phyloP scores from a whole-genome alignment of 2,113 vertebrate species.

The Hystrix cristata region DNA sequence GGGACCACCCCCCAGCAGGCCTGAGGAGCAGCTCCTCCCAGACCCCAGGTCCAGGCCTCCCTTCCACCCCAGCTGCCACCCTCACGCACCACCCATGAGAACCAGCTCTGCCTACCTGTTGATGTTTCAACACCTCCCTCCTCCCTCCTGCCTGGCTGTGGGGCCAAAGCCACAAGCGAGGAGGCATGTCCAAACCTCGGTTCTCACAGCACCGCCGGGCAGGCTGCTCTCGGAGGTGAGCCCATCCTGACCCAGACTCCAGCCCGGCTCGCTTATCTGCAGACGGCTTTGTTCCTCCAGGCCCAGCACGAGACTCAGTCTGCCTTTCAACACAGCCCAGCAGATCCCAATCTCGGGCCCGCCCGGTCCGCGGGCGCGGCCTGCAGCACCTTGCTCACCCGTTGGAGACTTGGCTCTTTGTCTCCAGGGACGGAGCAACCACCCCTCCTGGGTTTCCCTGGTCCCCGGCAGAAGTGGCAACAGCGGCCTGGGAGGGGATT shows the following conservation, averaged over 20 bases:
- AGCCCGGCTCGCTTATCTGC: slow-evolving; percentile 68
- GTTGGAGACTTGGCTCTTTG: slow-evolving; percentile 71
- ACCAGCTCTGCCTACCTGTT: slow-evolving; percentile 18
- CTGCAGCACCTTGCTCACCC: slow-evolving; percentile 26
- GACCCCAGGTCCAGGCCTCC: neutral
- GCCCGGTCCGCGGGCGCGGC: neutral
- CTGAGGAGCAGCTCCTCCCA: neutral
- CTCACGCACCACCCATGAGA: slow-evolving; percentile 74
- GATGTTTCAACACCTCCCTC: slow-evolving; percentile 68
- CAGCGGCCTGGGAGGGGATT: slow-evolving; percentile 20
- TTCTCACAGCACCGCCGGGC: slow-evolving; percentile 61
- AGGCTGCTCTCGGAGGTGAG: slow-evolving; percentile 59
- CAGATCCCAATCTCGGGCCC: slow-evolving; percentile 67
- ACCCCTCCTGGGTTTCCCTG: neutral
- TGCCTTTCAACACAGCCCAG: slow-evolving; percentile 69
- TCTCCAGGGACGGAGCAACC: slow-evolving; percentile 29
- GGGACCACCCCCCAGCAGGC: neutral
- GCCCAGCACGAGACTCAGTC: slow-evolving; percentile 61
- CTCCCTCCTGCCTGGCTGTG: neutral
- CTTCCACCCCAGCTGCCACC: slow-evolving; percentile 5
- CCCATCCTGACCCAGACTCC: slow-evolving; percentile 75
- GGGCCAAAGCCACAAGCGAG: slow-evolving; percentile 73
- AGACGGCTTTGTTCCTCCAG: slow-evolving; percentile 67
- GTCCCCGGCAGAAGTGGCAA: slow-evolving; percentile 36
- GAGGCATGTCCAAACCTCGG: slow-evolving; percentile 62